These are phyloP conservation scores for Chouioia cunea DNA, from an alignment of 2,888 invertebrate species.

Conservation along the genomic window DNA sequence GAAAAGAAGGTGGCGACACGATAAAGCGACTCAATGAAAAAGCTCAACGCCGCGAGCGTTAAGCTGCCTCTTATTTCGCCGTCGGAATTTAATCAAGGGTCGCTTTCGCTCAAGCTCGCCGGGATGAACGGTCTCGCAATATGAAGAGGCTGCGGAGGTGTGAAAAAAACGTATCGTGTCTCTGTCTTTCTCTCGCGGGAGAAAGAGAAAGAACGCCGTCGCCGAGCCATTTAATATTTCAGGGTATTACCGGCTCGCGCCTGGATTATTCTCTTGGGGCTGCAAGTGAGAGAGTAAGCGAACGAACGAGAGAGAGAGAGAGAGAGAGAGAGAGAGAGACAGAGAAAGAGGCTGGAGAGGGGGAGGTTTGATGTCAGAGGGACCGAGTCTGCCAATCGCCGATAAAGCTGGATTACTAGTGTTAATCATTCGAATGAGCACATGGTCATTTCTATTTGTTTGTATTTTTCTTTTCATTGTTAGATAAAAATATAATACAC, in stretches of 20 bases:
- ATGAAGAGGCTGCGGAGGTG: slow-evolving; percentile 19
- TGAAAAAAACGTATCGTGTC: neutral
- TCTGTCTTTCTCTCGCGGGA: neutral
- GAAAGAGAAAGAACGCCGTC: neutral
- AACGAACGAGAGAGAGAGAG: slow-evolving; percentile 17
- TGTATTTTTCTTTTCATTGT: too few species aligned
- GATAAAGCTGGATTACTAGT: slow-evolving; percentile 61
- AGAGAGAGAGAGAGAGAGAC: slow-evolving; percentile 19
- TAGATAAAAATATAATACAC: too few species aligned
- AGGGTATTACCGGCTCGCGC: slow-evolving; percentile 55
- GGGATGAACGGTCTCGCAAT: slow-evolving; percentile 29
- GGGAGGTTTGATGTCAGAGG: slow-evolving; percentile 4
- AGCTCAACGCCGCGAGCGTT: slow-evolving; percentile 25
- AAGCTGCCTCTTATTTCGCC: slow-evolving; percentile 36
- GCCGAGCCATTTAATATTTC: slow-evolving; percentile 57
- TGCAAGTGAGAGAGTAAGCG: slow-evolving; percentile 16
- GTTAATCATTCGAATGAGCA: slow-evolving; percentile 57
- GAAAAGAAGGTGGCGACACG: neutral
- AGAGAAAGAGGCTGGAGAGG: too few species aligned
- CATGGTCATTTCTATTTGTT: too few species aligned
- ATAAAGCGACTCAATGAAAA: slow-evolving; percentile 13
- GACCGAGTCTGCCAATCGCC: slow-evolving; percentile 60
- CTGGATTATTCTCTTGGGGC: slow-evolving; percentile 52
- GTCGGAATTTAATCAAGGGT: slow-evolving; percentile 41
- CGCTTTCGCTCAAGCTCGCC: neutral